phyloP scores from a whole-genome alignment of 2,113 vertebrate genomes.

The Carassius gibelio region DNA sequence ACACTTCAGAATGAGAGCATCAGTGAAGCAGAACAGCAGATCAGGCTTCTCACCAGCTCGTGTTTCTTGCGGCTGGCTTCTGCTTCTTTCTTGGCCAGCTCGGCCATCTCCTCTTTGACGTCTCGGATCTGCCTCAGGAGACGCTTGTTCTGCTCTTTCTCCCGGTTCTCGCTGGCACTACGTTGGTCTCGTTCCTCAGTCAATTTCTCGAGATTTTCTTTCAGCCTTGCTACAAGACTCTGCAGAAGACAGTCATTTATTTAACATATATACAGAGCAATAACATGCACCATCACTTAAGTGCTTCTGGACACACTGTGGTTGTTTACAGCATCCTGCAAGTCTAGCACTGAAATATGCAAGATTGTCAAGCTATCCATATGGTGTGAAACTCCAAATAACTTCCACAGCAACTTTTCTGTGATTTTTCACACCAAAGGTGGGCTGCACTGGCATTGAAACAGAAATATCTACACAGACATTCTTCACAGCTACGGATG shows the following conservation, averaged over 20 bases:
- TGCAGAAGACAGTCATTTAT: slow-evolving; percentile 56
- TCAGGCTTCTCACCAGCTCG: slow-evolving; percentile 81
- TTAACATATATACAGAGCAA: not conserved
- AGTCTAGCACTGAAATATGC: slow-evolving; percentile 4
- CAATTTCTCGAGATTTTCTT: slow-evolving; percentile 95
- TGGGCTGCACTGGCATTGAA: not conserved
- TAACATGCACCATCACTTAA: not conserved
- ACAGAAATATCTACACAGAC: not conserved
- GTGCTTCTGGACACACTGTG: not conserved
- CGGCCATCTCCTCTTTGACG: slow-evolving; percentile 90
- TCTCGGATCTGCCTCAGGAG: slow-evolving; percentile 92
- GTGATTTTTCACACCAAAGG: slow-evolving; percentile 25
- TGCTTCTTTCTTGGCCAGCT: slow-evolving; percentile 90
- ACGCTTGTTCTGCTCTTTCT: slow-evolving; percentile 96
- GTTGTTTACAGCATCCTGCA: not conserved
- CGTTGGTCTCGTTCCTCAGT: slow-evolving; percentile 93
- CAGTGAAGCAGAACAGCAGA: not conserved
- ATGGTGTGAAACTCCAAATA: slow-evolving; percentile 32
- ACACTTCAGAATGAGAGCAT: not conserved
- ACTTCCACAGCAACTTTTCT: slow-evolving; percentile 28
- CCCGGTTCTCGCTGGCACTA: slow-evolving; percentile 84
- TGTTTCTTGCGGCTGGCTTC: slow-evolving; percentile 97
- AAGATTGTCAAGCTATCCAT: slow-evolving; percentile 14
- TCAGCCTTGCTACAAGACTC: slow-evolving; percentile 88
- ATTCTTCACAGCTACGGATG: not conserved